phyloP scores from a whole-genome alignment of 2,888 invertebrate genomes.

The Creontiades dilutus region DNA sequence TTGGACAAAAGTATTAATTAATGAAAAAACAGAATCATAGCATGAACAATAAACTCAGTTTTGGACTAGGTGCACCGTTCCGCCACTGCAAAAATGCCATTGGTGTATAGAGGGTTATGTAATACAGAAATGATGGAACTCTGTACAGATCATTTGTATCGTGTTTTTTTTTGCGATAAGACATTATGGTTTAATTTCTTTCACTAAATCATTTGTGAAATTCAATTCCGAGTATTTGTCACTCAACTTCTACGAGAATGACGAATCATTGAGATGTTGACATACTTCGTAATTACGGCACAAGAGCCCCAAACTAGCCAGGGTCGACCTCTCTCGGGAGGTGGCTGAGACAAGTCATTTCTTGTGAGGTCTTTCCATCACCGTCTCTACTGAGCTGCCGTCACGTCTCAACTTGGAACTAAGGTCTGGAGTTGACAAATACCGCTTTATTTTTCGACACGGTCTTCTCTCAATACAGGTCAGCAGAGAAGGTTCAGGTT shows the following conservation, averaged over 20 bases:
- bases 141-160: no score
- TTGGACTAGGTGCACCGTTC: no score
- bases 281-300: background rate
- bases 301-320: slow-evolving; percentile 2
- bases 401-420: slow-evolving; percentile 9
- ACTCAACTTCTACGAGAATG: background rate
- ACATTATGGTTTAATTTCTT: no score
- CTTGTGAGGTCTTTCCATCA: slow-evolving; percentile 12
- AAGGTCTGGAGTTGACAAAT: background rate
- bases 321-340: background rate
- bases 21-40: background rate
- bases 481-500: background rate
- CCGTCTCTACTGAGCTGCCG: slow-evolving; percentile 5
- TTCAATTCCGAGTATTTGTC: background rate
- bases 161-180: no score
- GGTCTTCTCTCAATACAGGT: background rate
- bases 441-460: background rate
- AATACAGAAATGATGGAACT: no score
- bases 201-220: background rate
- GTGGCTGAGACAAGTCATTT: slow-evolving; percentile 5
- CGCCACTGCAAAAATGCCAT: no score
- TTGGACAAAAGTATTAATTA: no score
- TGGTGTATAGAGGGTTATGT: no score
- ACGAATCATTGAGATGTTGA: background rate
- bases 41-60: no score